Evolutionary conservation across 2,113 vertebrate species (phyloP).

Genomic region (Halichoerus grypus): DNA sequence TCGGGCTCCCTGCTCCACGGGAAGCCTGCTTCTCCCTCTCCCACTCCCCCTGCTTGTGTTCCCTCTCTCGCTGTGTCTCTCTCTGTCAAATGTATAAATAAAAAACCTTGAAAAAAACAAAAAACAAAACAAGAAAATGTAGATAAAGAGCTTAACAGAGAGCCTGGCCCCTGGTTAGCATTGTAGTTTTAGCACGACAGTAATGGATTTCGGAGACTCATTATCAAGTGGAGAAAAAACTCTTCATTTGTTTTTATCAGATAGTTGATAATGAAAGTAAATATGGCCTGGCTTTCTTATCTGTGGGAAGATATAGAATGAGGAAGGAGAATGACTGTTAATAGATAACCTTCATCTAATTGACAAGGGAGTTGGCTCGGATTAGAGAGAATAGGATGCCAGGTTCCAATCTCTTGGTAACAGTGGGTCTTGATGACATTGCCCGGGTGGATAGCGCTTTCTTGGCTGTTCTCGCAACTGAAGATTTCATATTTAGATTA

Average conservation of each 20-base stretch:
- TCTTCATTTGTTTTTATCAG: conserved; percentile 8
- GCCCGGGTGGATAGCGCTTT: neutral
- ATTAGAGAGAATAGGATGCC: neutral
- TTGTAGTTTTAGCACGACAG: neutral
- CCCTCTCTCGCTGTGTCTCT: too few relatives aligned
- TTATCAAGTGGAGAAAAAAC: neutral
- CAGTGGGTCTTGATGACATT: neutral
- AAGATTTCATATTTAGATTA: neutral
- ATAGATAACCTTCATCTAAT: neutral
- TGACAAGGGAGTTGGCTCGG: neutral
- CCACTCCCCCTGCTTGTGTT: too few relatives aligned
- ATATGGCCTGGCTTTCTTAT: conserved; percentile 11
- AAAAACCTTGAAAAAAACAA: too few relatives aligned
- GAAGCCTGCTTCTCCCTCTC: too few relatives aligned
- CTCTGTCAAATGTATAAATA: too few relatives aligned
- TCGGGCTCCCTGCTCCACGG: too few relatives aligned
- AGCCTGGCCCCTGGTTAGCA: neutral
- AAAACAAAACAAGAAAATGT: neutral
- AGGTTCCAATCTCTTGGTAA: neutral
- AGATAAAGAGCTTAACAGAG: neutral
- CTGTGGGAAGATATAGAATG: neutral
- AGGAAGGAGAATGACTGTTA: neutral
- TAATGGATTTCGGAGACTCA: neutral
- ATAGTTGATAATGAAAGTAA: neutral
- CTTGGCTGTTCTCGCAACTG: neutral